A percentile compares a stretch with the other conserved stretches of the same genome.
Evolutionary conservation across 1,140 invertebrate species (phyloP).

Genomic region (Heliconius eleuchia): DNA sequence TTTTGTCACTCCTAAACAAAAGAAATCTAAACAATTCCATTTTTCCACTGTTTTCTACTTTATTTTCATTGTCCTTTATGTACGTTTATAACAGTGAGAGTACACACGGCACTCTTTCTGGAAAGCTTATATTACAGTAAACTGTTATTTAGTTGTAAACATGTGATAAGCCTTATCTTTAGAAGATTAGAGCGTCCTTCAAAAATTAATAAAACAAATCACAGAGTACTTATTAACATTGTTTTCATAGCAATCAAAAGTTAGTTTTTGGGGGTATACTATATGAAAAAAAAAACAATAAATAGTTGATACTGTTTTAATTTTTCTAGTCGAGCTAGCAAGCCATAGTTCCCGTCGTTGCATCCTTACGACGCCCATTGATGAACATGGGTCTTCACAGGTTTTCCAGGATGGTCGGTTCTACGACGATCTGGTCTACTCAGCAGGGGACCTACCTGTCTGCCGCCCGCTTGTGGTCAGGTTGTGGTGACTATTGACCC

Average conservation of each 20-base stretch:
- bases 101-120: background rate
- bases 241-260: background rate
- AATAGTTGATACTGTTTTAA: too few relatives aligned
- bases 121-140: conserved; percentile 20
- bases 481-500: too few relatives aligned
- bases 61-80: background rate
- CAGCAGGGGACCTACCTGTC: too few relatives aligned
- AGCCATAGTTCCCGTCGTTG: too few relatives aligned
- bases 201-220: conserved; percentile 26
- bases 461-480: too few relatives aligned
- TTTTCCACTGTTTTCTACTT: background rate
- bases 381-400: too few relatives aligned
- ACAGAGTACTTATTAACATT: background rate
- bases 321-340: too few relatives aligned
- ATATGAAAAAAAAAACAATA: background rate
- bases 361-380: too few relatives aligned
- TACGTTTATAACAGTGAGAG: background rate
- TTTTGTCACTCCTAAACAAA: background rate
- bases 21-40: background rate
- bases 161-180: conserved; percentile 36
- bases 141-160: conserved; percentile 31
- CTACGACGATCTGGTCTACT: too few relatives aligned
- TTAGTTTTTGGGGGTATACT: background rate
- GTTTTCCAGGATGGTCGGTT: too few relatives aligned
- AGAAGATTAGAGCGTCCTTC: conserved; percentile 35